Evolutionary conservation across 1,140 invertebrate genomes (phyloP), one percentile per base, ranked within the genome.

Genomic region (Drosophila albomicans): DNA sequence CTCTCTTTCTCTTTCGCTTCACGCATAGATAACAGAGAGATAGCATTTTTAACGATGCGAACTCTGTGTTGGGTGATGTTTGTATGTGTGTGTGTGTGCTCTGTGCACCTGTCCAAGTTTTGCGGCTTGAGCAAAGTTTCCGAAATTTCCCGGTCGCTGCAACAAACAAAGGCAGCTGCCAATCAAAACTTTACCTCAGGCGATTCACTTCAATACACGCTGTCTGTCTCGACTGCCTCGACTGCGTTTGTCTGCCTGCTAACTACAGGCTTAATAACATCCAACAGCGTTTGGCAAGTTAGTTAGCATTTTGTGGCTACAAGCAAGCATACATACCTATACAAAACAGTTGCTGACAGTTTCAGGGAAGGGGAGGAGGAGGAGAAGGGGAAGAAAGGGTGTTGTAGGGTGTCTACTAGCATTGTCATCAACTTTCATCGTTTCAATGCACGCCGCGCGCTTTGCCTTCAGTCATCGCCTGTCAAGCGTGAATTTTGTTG

Each of bases 401-500:
- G 35, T 5, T 48, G 16, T 3, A 2, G 15, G 28, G 54, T 30
- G 32, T 46, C 46, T 69, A 48, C 64, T 61, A 51, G 82, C 82
- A 78, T 85, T 86, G 82, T 86, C 82, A 75, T 86, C 85, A 85
- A 85, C 67, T 85, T 86, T 78, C 70, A 86, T 75, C 78, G 41
- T 64, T 58, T 78, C 32, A 72, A 64, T 72, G 66, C 32, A 67
- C 6, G 58, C 49, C 25, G 58, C 4, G 43, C 11, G 20, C 20
- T 25, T 25, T 49, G 51, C 38, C 56, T 64, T 25, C 51, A 68
- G 48, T 46, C 70, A 51, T 43, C 15, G 75, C 46, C 75, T 79
- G 78, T 86, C 82, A 86, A 78, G 82, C 70, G 79, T 86, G 63
- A 86, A 76, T 86, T 75, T 73, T 65, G 62, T 72, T 77, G 43